Evolutionary conservation across 2,888 invertebrate genomes (phyloP).

Genomic region (Polydrusus tereticollis): DNA sequence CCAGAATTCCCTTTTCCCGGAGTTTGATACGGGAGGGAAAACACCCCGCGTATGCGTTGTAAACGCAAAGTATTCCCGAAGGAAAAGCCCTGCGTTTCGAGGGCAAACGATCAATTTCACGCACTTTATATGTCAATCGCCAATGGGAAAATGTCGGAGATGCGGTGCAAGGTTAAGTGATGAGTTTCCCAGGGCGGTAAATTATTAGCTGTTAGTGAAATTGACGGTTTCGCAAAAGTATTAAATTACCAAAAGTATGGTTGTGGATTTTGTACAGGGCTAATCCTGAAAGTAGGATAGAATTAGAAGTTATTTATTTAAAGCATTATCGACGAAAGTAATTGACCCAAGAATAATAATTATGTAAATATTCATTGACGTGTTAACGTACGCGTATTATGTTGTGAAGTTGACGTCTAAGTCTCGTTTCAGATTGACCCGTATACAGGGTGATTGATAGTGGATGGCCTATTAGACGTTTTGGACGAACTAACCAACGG

Average conservation of each 20-base stretch:
- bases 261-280: too few species aligned
- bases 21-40: conserved; percentile 3
- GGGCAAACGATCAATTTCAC: conserved; percentile 17
- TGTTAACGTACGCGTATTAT: too few species aligned
- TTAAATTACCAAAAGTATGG: not conserved
- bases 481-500: too few species aligned
- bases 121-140: conserved; percentile 19
- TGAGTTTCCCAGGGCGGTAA: conserved; percentile 17
- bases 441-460: too few species aligned
- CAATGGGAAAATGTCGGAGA: conserved; percentile 17
- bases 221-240: conserved; percentile 8
- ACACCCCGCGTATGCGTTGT: conserved; percentile 3
- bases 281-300: too few species aligned
- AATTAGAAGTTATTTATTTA: too few species aligned
- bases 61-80: conserved; percentile 10
- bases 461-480: too few species aligned
- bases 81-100: conserved; percentile 11
- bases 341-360: too few species aligned
- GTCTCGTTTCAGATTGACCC: too few species aligned
- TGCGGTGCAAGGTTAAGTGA: conserved; percentile 22
- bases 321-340: too few species aligned
- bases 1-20: conserved; percentile 35
- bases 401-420: too few species aligned
- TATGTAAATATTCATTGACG: too few species aligned
- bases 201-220: conserved; percentile 16